A percentile compares a stretch with the other conserved stretches of the same genome.
These are phyloP conservation scores for Spea bombifrons DNA, from an alignment of 2,113 vertebrate species.

Conservation along the genomic window DNA sequence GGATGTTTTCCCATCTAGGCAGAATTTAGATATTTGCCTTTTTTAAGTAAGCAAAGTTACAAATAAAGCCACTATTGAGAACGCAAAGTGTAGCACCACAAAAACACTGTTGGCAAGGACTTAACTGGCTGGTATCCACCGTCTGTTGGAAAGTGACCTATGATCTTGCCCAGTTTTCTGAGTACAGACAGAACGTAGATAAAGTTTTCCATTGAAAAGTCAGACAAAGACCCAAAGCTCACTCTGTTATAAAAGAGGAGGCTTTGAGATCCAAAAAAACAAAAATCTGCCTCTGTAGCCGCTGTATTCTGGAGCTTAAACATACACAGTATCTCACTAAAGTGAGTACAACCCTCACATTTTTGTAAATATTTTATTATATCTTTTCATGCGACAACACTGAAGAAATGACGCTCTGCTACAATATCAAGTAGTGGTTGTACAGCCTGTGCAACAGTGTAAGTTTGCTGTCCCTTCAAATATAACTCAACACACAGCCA, in stretches of 20 bases:
- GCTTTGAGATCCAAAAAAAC: background rate
- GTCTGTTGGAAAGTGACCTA: constrained; percentile 11
- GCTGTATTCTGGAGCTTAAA: too few relatives aligned
- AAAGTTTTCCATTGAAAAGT: constrained; percentile 5
- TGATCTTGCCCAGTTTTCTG: background rate
- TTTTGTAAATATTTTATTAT: too few relatives aligned
- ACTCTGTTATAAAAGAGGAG: background rate
- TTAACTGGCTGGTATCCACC: constrained; percentile 13
- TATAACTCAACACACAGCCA: too few relatives aligned
- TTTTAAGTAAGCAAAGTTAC: background rate
- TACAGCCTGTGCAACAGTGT: too few relatives aligned
- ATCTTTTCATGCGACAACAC: too few relatives aligned
- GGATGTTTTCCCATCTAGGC: background rate
- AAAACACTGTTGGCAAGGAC: background rate
- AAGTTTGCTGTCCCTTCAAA: too few relatives aligned
- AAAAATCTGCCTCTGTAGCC: background rate
- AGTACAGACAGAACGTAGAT: background rate
- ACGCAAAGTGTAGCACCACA: background rate
- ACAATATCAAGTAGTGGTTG: too few relatives aligned
- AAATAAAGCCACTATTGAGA: constrained; percentile 9
- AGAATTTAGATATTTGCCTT: background rate
- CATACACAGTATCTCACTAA: too few relatives aligned
- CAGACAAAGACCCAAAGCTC: constrained; percentile 13
- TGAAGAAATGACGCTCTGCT: too few relatives aligned
- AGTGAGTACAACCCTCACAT: too few relatives aligned